phyloP scores from a whole-genome alignment of 2,888 invertebrate genomes.

The Lycaena phlaeas region DNA sequence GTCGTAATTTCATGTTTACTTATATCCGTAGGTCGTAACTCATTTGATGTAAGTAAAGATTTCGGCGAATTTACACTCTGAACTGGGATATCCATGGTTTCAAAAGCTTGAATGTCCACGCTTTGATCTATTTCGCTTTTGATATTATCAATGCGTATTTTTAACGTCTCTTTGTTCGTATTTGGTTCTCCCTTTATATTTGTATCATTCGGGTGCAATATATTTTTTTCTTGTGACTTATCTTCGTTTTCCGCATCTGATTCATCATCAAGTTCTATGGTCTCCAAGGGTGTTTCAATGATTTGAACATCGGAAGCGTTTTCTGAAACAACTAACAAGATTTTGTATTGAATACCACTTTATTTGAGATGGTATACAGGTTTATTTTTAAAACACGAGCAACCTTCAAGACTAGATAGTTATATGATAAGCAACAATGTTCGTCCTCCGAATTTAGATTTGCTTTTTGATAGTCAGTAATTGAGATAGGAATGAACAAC shows the following conservation, averaged over 20 bases:
- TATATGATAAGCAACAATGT: no score
- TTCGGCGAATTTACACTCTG: not conserved
- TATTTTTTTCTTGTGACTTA: slow-evolving; percentile 1
- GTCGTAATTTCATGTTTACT: no score
- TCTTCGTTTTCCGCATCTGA: slow-evolving; percentile 26
- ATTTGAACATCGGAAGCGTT: slow-evolving; percentile 36
- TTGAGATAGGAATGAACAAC: no score
- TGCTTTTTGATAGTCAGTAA: no score
- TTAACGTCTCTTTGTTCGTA: no score
- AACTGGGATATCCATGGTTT: slow-evolving; percentile 15
- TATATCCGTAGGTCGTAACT: no score
- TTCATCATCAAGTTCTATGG: slow-evolving; percentile 37
- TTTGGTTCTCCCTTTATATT: no score
- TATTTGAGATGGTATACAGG: no score
- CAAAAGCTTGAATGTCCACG: slow-evolving; percentile 12
- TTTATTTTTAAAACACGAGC: no score
- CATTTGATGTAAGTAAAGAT: no score
- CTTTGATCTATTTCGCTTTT: not conserved
- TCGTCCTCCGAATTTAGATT: no score
- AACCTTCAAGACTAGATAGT: no score
- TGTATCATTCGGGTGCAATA: slow-evolving; percentile 5
- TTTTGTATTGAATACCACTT: not conserved
- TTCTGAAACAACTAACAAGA: slow-evolving; percentile 25
- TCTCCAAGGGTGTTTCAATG: slow-evolving; percentile 46
- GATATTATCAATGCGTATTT: not conserved